Evolutionary conservation across 2,888 invertebrate genomes (phyloP).

Genomic region (Lysandra bellargus): DNA sequence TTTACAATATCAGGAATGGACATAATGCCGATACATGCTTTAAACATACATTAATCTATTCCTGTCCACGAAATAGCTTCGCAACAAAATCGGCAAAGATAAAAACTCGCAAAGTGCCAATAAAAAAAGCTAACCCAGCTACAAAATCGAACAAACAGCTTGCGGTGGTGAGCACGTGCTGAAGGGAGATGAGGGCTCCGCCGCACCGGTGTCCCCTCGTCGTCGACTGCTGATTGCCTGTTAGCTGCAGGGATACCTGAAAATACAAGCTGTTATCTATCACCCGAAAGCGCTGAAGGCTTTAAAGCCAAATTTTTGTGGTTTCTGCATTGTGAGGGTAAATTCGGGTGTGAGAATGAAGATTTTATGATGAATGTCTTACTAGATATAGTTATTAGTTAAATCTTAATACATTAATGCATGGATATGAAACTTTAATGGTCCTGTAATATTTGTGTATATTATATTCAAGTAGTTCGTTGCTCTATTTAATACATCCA

Average conservation of each 20-base stretch:
- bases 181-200: constrained; percentile 44
- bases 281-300: not conserved
- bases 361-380: not conserved
- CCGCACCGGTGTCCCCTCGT: constrained; percentile 47
- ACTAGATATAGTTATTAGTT: too few species aligned
- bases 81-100: not conserved
- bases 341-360: not conserved
- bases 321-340: not conserved
- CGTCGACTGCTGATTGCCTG: constrained; percentile 12
- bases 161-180: constrained; percentile 45
- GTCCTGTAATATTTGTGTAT: too few species aligned
- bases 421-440: too few species aligned
- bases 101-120: not conserved
- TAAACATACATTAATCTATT: too few species aligned
- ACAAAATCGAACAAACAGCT: constrained; percentile 40
- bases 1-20: too few species aligned
- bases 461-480: too few species aligned
- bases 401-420: too few species aligned
- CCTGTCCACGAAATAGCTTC: too few species aligned
- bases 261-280: constrained; percentile 9
- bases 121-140: constrained; percentile 39
- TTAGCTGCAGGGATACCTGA: constrained; percentile 45
- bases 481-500: too few species aligned
- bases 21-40: too few species aligned
- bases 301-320: not conserved